Base-by-base conservation (phyloP, 1,140 invertebrate genomes). In the Nebria ingens region DNA sequence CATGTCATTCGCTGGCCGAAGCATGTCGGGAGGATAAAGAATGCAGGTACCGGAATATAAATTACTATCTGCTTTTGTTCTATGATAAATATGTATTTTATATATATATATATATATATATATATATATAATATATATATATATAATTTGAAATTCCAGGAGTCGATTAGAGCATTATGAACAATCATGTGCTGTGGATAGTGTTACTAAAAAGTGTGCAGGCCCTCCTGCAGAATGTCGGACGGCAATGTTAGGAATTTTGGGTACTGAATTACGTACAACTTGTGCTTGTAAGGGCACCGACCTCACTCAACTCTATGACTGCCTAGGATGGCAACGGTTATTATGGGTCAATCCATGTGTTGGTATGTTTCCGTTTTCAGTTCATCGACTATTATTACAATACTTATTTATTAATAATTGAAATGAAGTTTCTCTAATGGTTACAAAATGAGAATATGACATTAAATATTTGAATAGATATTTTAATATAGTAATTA, bases 311-410 rank as follows among this genome's bases (percentile, higher is more conserved):
- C 85, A 91, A 65, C 71, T 91, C 0, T 89, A 91, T 68, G 87
- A 90, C 57, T 93, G 91, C 62, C 74, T 92, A 1, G 90, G 89
- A 38, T 93, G 90, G 90, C 88, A 92, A 62, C 71, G 89, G 45
- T 77, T 93, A n/a, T 79, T 93, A 2, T 93, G 90, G 89, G 82
- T 92, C 51, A 93, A 93, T 68, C 87, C 89, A 3, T 93, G 91
- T 68, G 89, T 93, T 52, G 89, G 91, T 93, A 72, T 84, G 87
- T 77, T 25, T 23, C 51, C 38, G 15, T 6, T 29, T 29, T n/a
- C n/a, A n/a, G 25, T 29, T 29, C 25, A 29, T 4, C 25, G 25
- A 4, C 25, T 4, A n/a, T n/a, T n/a, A n/a, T n/a, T n/a, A n/a
- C n/a, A n/a, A n/a, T 29, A 13, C 25, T 29, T n/a, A 21, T 34